Evolutionary conservation across 2,113 vertebrate species (phyloP).

Genomic region (Scolopax mira): DNA sequence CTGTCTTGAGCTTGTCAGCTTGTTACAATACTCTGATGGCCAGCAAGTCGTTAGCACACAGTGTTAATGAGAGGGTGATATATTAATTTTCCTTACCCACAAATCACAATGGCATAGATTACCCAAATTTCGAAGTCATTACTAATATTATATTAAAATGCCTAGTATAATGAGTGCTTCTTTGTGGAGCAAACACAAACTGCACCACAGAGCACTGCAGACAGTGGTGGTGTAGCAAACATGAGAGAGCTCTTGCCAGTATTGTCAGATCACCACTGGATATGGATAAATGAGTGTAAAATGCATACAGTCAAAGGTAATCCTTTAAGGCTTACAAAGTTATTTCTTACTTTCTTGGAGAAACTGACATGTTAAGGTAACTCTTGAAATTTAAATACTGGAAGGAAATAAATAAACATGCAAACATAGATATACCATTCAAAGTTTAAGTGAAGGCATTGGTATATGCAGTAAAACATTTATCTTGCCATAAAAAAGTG

Average conservation of each 20-base stretch:
- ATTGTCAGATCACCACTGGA: not conserved
- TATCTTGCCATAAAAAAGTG: not conserved
- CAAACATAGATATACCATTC: not conserved
- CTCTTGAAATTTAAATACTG: not conserved
- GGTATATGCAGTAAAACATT: not conserved
- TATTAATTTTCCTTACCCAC: not conserved
- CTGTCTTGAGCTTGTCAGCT: not conserved
- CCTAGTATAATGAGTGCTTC: fast-evolving
- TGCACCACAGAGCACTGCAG: not conserved
- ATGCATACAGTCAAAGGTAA: not conserved
- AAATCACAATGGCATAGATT: not conserved
- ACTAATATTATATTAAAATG: not conserved
- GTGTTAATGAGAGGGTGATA: not conserved
- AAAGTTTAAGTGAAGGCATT: not conserved
- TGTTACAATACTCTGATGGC: not conserved
- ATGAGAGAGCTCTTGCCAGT: not conserved
- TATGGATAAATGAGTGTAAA: not conserved
- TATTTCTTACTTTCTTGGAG: not conserved
- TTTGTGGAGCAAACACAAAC: not conserved
- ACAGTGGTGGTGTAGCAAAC: not conserved
- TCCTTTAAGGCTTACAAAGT: not conserved
- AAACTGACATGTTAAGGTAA: not conserved
- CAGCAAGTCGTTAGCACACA: not conserved
- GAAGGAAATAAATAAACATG: not conserved
- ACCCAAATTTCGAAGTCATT: not conserved